These are phyloP conservation scores for Caerostris darwini DNA, from an alignment of 1,140 invertebrate genomes.

Conservation along the genomic window DNA sequence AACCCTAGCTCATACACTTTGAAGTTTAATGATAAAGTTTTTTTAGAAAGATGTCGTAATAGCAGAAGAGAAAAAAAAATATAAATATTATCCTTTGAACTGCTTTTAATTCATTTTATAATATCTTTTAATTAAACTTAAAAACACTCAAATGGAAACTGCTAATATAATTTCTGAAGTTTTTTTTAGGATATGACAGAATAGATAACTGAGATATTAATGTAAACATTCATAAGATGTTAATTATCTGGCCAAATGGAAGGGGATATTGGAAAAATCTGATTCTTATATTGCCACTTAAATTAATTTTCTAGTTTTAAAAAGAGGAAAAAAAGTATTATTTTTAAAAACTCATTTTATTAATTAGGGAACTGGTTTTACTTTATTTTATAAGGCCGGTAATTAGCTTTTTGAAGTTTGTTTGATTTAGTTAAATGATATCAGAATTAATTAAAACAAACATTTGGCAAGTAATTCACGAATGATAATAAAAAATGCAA, in stretches of 20 bases:
- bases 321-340: no score
- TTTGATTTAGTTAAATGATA: no score
- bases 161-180: not conserved
- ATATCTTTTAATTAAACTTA: not conserved
- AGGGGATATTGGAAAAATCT: no score
- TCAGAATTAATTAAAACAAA: no score
- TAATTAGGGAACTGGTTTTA: no score
- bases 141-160: not conserved
- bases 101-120: not conserved
- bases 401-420: no score
- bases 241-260: not conserved
- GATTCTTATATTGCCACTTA: no score
- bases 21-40: slow-evolving; percentile 1
- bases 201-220: not conserved
- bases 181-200: not conserved
- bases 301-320: no score
- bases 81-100: not conserved
- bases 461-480: no score
- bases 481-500: no score
- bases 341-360: no score
- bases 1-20: not conserved
- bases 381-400: no score
- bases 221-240: not conserved
- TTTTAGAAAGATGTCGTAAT: not conserved
- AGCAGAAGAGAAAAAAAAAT: not conserved